These are phyloP conservation scores for Cephus rjabovi DNA, from an alignment of 2,888 invertebrate species.

Conservation along the genomic window DNA sequence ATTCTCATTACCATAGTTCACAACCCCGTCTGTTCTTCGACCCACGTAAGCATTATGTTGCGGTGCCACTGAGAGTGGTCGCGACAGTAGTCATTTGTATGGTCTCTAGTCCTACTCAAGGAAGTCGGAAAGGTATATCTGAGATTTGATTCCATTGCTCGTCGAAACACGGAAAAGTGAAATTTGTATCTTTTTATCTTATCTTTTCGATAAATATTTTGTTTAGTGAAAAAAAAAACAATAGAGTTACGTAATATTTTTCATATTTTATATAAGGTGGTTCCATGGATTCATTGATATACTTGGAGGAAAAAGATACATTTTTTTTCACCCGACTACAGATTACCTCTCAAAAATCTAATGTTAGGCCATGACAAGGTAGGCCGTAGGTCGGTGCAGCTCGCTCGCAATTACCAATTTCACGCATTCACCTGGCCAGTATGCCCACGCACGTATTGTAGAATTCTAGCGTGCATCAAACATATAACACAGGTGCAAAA, in stretches of 20 bases:
- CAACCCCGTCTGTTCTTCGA: background rate
- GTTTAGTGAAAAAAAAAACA: background rate
- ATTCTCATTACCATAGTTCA: background rate
- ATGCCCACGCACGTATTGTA: constrained; percentile 20
- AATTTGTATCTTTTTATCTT: background rate
- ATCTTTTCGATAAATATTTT: background rate
- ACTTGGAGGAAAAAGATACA: background rate
- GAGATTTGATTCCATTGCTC: background rate
- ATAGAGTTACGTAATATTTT: too few relatives aligned
- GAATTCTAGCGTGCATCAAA: constrained; percentile 1
- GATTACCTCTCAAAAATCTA: background rate
- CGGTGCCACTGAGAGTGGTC: background rate
- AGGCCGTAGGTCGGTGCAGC: background rate
- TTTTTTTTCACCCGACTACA: background rate
- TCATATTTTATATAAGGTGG: too few relatives aligned
- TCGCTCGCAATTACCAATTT: constrained; percentile 20
- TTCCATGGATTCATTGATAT: background rate
- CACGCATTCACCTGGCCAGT: constrained; percentile 26
- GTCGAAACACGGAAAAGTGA: background rate
- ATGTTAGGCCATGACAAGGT: background rate
- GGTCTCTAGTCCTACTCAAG: background rate
- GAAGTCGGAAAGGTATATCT: background rate
- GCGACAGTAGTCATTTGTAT: background rate
- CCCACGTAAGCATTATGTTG: background rate
- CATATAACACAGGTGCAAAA: background rate